Percentiles rank a stretch among this genome's conserved stretches.
These are phyloP conservation scores for Andrena cerasifolii DNA, from an alignment of 1,140 invertebrate species.

Conservation along the genomic window DNA sequence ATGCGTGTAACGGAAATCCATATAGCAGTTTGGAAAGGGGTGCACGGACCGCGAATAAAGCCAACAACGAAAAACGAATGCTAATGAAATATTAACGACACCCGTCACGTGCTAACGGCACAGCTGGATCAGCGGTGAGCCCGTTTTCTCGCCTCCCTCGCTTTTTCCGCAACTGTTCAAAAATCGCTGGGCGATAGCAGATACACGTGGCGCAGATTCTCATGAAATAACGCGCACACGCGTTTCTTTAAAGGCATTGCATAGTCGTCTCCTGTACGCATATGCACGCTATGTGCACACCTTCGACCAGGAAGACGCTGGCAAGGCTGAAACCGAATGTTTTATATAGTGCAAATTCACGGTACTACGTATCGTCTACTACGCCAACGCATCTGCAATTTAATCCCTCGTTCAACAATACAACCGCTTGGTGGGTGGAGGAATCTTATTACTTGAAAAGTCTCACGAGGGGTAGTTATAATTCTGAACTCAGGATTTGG, in stretches of 20 bases:
- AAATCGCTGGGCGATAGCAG: constrained; percentile 35
- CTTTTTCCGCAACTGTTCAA: not conserved
- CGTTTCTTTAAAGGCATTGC: not conserved
- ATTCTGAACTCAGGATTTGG: too few relatives aligned
- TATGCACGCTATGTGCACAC: too few relatives aligned
- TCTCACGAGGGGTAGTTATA: too few relatives aligned
- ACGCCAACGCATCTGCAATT: too few relatives aligned
- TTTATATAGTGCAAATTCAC: not conserved
- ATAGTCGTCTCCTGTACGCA: too few relatives aligned
- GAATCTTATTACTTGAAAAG: too few relatives aligned
- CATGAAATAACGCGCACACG: not conserved
- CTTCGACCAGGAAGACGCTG: too few relatives aligned
- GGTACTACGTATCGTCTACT: too few relatives aligned
- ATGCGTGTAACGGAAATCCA: constrained; percentile 41
- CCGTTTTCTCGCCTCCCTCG: constrained; percentile 6
- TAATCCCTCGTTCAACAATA: too few relatives aligned
- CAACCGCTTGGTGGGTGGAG: too few relatives aligned
- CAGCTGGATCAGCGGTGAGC: constrained; percentile 49
- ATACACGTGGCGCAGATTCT: constrained; percentile 38
- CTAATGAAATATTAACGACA: constrained; percentile 79
- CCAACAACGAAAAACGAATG: constrained; percentile 70
- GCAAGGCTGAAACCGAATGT: too few relatives aligned
- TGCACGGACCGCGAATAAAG: constrained; percentile 52
- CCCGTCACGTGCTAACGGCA: constrained; percentile 72
- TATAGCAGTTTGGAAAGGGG: constrained; percentile 15